phyloP scores from a whole-genome alignment of 2,888 invertebrate species.

The Galerucella nymphaeae region DNA sequence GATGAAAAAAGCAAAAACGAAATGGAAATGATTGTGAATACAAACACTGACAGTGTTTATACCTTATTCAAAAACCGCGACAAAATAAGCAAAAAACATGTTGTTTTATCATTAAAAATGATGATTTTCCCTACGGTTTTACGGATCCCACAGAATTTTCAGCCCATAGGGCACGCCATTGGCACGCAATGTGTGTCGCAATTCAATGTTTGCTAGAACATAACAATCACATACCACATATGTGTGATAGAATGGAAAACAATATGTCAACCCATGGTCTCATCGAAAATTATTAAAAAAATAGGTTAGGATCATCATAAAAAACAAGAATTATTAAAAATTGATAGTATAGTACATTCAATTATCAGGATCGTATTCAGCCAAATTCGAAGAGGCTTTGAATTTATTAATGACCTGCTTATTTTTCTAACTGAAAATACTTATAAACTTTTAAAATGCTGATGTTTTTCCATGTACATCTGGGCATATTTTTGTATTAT shows the following conservation, averaged over 20 bases:
- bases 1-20: conserved; percentile 6
- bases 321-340: conserved; percentile 12
- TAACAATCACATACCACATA: conserved; percentile 64
- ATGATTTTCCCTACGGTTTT: conserved; percentile 57
- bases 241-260: conserved; percentile 61
- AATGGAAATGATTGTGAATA: background rate
- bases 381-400: no score
- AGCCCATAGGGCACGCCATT: conserved; percentile 47
- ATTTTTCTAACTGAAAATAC: no score
- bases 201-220: conserved; percentile 60
- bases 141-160: conserved; percentile 48
- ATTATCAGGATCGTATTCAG: no score
- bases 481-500: no score
- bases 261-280: conserved; percentile 51
- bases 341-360: background rate
- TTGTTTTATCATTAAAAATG: conserved; percentile 51
- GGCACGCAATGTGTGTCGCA: conserved; percentile 51
- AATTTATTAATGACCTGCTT: no score
- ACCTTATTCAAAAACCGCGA: conserved; percentile 18
- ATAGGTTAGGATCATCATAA: background rate
- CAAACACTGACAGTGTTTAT: conserved; percentile 17
- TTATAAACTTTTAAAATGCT: no score
- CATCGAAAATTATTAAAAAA: background rate
- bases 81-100: conserved; percentile 44
- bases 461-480: no score